A percentile compares a stretch with the other conserved stretches of the same genome.
phyloP scores from a whole-genome alignment of 1,140 invertebrate species.

The Cydia pomonella region DNA sequence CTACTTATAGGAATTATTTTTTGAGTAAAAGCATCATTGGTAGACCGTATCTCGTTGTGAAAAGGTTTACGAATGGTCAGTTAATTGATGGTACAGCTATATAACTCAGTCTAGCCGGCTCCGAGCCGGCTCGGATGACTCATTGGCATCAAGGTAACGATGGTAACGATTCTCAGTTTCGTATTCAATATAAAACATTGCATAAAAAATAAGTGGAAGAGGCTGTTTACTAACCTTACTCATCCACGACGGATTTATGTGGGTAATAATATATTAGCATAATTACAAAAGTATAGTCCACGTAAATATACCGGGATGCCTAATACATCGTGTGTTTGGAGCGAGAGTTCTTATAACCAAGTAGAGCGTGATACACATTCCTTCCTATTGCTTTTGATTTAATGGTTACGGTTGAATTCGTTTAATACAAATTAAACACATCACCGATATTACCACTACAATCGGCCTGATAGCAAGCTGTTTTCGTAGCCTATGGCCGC shows the following conservation, averaged over 20 bases:
- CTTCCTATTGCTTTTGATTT: too few species aligned
- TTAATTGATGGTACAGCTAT: background rate
- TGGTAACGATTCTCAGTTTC: constrained; percentile 41
- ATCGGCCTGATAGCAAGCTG: too few species aligned
- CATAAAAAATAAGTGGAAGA: constrained; percentile 29
- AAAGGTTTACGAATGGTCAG: background rate
- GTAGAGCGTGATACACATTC: too few species aligned
- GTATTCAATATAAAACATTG: constrained; percentile 39
- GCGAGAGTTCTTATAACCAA: background rate
- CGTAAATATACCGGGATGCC: background rate
- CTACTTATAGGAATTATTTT: background rate
- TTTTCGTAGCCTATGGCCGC: too few species aligned
- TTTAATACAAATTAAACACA: too few species aligned
- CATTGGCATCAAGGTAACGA: constrained; percentile 62
- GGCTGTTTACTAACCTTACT: constrained; percentile 17
- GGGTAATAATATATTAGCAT: constrained; percentile 11
- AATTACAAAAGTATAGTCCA: background rate
- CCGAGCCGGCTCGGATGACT: constrained; percentile 58
- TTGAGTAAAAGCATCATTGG: background rate
- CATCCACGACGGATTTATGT: constrained; percentile 16
- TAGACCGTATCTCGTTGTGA: background rate
- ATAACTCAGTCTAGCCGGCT: constrained; percentile 60
- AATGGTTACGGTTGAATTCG: too few species aligned
- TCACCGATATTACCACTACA: too few species aligned
- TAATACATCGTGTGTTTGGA: background rate